phyloP scores from a whole-genome alignment of 2,113 vertebrate species.

The Gallinago paraguaiae region DNA sequence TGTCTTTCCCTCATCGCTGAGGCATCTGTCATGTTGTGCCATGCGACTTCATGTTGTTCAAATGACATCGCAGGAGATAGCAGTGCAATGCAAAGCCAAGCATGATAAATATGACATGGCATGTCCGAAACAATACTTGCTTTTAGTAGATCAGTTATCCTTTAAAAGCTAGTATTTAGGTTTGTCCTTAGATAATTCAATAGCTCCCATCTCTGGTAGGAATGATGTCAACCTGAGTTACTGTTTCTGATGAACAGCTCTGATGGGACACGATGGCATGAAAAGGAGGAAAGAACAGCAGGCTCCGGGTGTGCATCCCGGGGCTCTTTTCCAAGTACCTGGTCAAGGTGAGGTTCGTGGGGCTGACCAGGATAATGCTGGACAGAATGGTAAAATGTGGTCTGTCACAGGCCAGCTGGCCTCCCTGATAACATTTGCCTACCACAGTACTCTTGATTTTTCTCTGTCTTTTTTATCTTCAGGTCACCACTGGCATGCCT shows the following conservation, averaged over 20 bases:
- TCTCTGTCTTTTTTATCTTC: neutral
- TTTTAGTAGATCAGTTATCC: slow-evolving; percentile 70
- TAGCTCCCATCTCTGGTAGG: slow-evolving; percentile 39
- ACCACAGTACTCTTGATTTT: neutral
- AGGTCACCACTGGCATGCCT: fast-evolving
- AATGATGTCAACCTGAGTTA: slow-evolving; percentile 71
- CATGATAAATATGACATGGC: slow-evolving; percentile 53
- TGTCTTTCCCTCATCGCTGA: slow-evolving; percentile 58
- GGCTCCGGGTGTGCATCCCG: neutral
- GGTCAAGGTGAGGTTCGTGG: neutral
- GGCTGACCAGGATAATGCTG: fast-evolving
- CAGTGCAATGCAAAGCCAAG: slow-evolving; percentile 37
- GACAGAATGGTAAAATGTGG: neutral
- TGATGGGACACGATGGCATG: slow-evolving; percentile 62
- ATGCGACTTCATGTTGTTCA: neutral
- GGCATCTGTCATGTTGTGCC: slow-evolving; percentile 49
- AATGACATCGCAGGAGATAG: slow-evolving; percentile 47
- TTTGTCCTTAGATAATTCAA: slow-evolving; percentile 72
- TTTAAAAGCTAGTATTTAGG: slow-evolving; percentile 73
- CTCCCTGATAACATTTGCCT: neutral
- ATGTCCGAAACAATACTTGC: slow-evolving; percentile 58
- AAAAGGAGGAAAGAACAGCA: slow-evolving; percentile 34
- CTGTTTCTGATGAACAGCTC: slow-evolving; percentile 31
- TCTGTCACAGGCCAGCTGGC: neutral
- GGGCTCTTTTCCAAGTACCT: neutral